Evolutionary conservation across 2,888 invertebrate genomes (phyloP), one percentile per base, ranked within the genome.

Genomic region (Melangyna quadrimaculata): DNA sequence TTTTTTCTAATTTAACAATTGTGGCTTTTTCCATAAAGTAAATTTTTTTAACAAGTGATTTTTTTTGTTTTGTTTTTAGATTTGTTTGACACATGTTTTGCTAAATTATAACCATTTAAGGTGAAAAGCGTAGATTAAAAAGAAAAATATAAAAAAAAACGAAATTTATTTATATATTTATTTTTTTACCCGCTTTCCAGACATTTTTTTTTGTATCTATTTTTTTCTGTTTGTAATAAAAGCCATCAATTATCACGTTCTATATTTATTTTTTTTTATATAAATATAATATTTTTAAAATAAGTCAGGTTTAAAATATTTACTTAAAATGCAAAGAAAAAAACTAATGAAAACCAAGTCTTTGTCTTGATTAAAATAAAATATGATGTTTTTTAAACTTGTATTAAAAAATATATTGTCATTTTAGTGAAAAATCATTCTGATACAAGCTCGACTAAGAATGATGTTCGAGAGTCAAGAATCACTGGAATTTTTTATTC

Each of bases 1-100:
- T 61, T 57, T 6, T 57, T 45, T 40, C 40, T 73, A 70, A 10
- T 78, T 70, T 79, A 79, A 78, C 48, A 83, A 74, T 70, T 63
- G 48, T 75, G 45, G 32, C 24, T 70, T 59, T 79, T 82, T 82
- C 45, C 57, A 63, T 59, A 71, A 53, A 71, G 59, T 75, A 83
- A 70, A 51, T 43, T 74, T 40, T 79, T 43, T 65, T 79, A 84
- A 80, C 84, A 86, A 77, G 74, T 84, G 72, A 74, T 81, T 70
- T 74, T 9, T 14, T 37, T 43, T 57, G 43, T 55, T 29, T 12
- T 35, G 69, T 69, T 65, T 9, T 73, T 86, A n/a, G n/a, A n/a
- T n/a, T n/a, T n/a, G n/a, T n/a, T 86, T 86, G 80, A 86, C 86
- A 86, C 80, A 81, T 86, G 61, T 57, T 70, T 78, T 73, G 10